Percentiles rank a stretch among this genome's conserved stretches.
Conservation (phyloP, 2,113 vertebrate species). For the Phrynosoma blainvillii region DNA sequence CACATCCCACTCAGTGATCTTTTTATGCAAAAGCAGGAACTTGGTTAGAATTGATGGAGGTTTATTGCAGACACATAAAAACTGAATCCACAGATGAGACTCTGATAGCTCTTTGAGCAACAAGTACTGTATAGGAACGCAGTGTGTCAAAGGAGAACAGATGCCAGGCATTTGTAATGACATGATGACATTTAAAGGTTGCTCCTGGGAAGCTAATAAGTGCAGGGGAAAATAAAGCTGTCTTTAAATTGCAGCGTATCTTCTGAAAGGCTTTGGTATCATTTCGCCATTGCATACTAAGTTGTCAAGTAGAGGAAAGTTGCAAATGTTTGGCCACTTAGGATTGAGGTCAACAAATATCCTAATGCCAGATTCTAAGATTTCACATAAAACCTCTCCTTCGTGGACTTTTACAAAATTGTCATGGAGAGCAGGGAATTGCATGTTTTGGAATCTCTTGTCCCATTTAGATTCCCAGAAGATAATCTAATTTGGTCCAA, state of each 20-base stretch:
- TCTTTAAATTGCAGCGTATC: constrained; percentile 15
- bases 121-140: accelerated
- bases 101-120: background rate
- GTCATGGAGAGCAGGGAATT: background rate
- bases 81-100: background rate
- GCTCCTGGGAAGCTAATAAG: constrained; percentile 29
- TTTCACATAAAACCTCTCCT: constrained; percentile 40
- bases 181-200: constrained; percentile 26
- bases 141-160: background rate
- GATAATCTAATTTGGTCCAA: constrained; percentile 10
- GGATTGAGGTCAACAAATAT: constrained; percentile 44
- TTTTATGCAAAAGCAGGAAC: background rate
- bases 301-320: constrained; percentile 13
- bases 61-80: background rate
- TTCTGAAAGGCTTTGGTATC: background rate
- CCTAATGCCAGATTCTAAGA: constrained; percentile 28
- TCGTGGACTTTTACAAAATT: background rate
- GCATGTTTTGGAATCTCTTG: background rate
- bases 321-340: constrained; percentile 42
- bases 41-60: background rate
- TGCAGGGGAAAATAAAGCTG: constrained; percentile 27
- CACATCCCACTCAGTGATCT: background rate
- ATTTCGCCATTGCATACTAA: constrained; percentile 18
- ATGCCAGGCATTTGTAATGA: background rate
- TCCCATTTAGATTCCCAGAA: constrained; percentile 32